Base-by-base conservation (phyloP, 2,888 invertebrate species). In the Lepidocyrtinus sp. region DNA sequence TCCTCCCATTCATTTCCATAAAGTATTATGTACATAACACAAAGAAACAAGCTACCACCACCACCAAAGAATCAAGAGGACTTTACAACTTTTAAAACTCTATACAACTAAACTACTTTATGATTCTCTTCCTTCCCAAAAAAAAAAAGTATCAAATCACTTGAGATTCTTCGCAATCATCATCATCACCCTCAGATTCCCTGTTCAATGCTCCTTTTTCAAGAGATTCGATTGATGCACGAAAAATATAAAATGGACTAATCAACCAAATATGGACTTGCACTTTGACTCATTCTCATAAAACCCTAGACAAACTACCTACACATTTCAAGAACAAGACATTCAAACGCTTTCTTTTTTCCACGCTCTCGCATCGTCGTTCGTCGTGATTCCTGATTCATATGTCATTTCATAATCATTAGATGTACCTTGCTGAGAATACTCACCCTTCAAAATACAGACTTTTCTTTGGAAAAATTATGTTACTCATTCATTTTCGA, bases 241-340 rank as follows among this genome's bases (percentile, higher is more conserved):
- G 36, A 36, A 36, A 36, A 36, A 62, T n/a, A 21, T 21, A 45
- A 71, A 81, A 81, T 75, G 64, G 64, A 74, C 80, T 71, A 81
- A 75, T 75, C 75, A 75, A 68, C 80, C 80, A 81, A 81, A 81
- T 75, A 81, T 81, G 80, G 80, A 81, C 71, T 75, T 79, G 59
- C 63, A 59, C 19, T 24, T 36, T 67, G 71, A 74, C 70, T 80
- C 74, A 80, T 61, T 70, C 36, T 36, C 36, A 36, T 12, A 36
- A 36, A 36, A 36, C 36, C 36, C 36, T 36, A 9, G 7, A 36
- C 36, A 12, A 36, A 36, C 36, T 36, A 36, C 36, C 36, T 36
- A 36, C 36, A 12, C 36, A 5, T 36, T 36, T 36, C 7, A 12
- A 36, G 12, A 36, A 36, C 36, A 36, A 36, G 36, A 36, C 36